These are phyloP conservation scores for Heliconius nattereri DNA, from an alignment of 1,140 invertebrate species.

Conservation along the genomic window DNA sequence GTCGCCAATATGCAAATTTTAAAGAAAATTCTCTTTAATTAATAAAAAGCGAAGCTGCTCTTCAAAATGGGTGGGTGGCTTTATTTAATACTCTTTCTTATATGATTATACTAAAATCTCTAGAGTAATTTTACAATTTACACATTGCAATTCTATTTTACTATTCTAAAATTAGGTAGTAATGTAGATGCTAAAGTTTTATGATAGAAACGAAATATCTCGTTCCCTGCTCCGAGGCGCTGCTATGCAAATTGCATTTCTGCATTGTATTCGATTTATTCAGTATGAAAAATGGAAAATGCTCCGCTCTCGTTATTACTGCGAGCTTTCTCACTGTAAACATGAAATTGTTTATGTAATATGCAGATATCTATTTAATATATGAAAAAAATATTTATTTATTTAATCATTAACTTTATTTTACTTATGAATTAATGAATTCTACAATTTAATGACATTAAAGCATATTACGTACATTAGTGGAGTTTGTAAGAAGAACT, in stretches of 20 bases:
- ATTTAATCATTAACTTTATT: too few relatives aligned
- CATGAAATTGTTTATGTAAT: neutral
- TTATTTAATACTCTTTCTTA: too few relatives aligned
- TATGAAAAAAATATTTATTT: neutral
- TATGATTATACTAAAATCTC: too few relatives aligned
- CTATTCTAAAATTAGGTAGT: neutral
- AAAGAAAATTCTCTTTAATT: too few relatives aligned
- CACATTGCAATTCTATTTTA: neutral
- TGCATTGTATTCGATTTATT: constrained; percentile 9
- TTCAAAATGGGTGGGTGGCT: too few relatives aligned
- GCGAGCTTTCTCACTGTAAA: neutral
- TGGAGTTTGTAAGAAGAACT: too few relatives aligned
- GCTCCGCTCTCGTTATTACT: neutral
- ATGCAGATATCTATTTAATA: neutral
- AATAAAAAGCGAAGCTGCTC: too few relatives aligned
- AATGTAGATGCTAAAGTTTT: neutral
- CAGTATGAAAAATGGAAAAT: constrained; percentile 8
- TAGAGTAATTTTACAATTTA: neutral
- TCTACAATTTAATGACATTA: too few relatives aligned
- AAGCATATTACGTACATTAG: too few relatives aligned
- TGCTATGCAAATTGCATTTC: constrained; percentile 9
- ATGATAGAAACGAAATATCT: constrained; percentile 1
- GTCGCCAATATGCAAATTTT: too few relatives aligned
- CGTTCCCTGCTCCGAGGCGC: neutral
- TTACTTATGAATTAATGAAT: too few relatives aligned